Conservation (phyloP, 2,888 invertebrate species). For the Dicranocentrus wangi region DNA sequence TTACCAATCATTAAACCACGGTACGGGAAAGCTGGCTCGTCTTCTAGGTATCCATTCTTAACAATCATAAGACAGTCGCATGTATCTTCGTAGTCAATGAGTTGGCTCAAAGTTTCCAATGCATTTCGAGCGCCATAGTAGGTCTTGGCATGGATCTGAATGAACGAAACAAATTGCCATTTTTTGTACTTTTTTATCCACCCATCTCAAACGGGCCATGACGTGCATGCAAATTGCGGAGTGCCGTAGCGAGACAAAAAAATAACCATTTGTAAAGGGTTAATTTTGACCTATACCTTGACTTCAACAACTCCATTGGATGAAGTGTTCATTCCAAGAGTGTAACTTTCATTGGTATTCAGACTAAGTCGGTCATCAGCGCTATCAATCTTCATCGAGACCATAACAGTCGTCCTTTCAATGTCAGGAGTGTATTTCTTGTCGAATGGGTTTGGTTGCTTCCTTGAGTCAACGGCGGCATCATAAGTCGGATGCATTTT, state of each 20-base stretch:
- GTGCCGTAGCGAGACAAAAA: background rate
- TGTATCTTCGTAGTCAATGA: constrained; percentile 77
- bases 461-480: constrained; percentile 64
- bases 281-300: constrained; percentile 60
- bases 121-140: constrained; percentile 86
- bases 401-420: constrained; percentile 72
- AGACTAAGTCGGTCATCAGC: constrained; percentile 70
- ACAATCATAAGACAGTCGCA: constrained; percentile 78
- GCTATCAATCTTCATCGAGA: constrained; percentile 72
- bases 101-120: constrained; percentile 84
- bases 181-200: background rate
- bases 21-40: constrained; percentile 87
- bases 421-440: constrained; percentile 73
- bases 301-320: constrained; percentile 73
- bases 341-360: constrained; percentile 72
- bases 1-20: constrained; percentile 85
- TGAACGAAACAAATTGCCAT: too few species aligned
- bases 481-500: constrained; percentile 73
- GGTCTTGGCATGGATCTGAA: constrained; percentile 74
- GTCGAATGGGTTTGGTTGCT: constrained; percentile 72
- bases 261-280: too few species aligned
- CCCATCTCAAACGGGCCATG: background rate
- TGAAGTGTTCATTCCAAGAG: constrained; percentile 70
- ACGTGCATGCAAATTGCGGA: background rate
- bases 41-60: constrained; percentile 80